phyloP scores from a whole-genome alignment of 2,888 invertebrate species.

The Oscheius sp. region DNA sequence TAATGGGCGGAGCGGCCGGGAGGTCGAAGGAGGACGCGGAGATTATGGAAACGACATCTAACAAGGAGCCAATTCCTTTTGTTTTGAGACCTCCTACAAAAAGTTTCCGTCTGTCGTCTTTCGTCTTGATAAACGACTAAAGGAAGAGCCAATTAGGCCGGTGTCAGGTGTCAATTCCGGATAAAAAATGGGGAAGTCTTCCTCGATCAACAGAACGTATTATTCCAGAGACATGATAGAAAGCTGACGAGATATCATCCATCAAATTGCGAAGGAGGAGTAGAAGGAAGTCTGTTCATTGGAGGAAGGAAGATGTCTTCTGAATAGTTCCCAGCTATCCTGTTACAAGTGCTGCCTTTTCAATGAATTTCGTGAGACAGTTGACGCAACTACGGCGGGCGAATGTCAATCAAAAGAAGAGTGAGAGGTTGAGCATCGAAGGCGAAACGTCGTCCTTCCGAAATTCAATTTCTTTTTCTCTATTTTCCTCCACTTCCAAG shows the following conservation, averaged over 20 bases:
- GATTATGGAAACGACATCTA: constrained; percentile 7
- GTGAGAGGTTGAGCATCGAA: too few species aligned
- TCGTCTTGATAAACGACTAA: constrained; percentile 36
- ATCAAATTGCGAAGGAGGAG: too few species aligned
- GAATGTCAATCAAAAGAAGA: constrained; percentile 28
- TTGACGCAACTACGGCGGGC: constrained; percentile 27
- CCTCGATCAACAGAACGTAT: too few species aligned
- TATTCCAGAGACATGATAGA: too few species aligned
- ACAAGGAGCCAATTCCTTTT: background rate
- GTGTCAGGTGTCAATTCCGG: constrained; percentile 1
- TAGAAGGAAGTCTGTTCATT: too few species aligned
- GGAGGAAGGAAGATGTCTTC: background rate
- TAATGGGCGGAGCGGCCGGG: constrained; percentile 6
- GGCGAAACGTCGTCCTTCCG: too few species aligned
- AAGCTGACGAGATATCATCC: too few species aligned
- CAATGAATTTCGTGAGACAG: constrained; percentile 3
- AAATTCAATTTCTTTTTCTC: too few species aligned
- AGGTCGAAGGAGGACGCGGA: constrained; percentile 1
- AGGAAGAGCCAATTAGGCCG: constrained; percentile 28
- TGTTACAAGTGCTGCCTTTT: background rate
- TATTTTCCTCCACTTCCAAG: too few species aligned
- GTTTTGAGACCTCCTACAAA: background rate
- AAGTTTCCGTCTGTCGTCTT: background rate
- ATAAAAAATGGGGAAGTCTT: too few species aligned
- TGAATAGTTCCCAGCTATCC: background rate